Percentiles rank a stretch among this genome's conserved stretches.
Conservation (phyloP, 1,140 invertebrate species). For the Babylonia areolata region DNA sequence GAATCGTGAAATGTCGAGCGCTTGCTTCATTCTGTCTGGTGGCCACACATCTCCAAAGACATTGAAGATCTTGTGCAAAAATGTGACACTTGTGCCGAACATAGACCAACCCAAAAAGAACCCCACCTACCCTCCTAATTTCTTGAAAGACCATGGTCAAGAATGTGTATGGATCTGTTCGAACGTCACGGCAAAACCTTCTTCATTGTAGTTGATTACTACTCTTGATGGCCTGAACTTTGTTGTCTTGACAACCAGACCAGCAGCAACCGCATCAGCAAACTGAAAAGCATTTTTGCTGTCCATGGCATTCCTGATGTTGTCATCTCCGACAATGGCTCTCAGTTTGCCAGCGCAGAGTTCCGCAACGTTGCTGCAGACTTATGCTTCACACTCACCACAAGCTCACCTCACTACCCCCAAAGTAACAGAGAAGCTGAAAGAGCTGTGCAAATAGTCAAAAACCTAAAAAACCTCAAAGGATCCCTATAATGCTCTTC, state of each 20-base stretch:
- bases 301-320: too few relatives aligned
- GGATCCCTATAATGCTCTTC: slow-evolving; percentile 46
- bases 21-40: slow-evolving; percentile 35
- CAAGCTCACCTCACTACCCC: slow-evolving; percentile 46
- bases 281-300: slow-evolving; percentile 52
- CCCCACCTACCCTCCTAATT: slow-evolving; percentile 39
- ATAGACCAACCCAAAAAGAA: slow-evolving; percentile 37
- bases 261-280: neutral
- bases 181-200: slow-evolving; percentile 36
- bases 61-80: slow-evolving; percentile 1
- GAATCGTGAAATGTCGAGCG: too few relatives aligned
- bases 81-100: slow-evolving; percentile 41
- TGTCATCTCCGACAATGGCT: too few relatives aligned
- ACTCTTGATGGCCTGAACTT: slow-evolving; percentile 44
- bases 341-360: too few relatives aligned
- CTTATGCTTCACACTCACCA: slow-evolving; percentile 52
- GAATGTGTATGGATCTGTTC: slow-evolving; percentile 30
- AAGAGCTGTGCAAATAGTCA: slow-evolving; percentile 54
- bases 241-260: too few relatives aligned
- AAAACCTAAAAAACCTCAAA: slow-evolving; percentile 44
- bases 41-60: slow-evolving; percentile 12
- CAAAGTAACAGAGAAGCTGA: too few relatives aligned
- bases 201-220: too few relatives aligned
- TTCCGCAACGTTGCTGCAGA: slow-evolving; percentile 44
- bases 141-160: slow-evolving; percentile 43